Evolutionary conservation across 1,140 invertebrate genomes (phyloP).

Genomic region (Pectinophora gossypiella): DNA sequence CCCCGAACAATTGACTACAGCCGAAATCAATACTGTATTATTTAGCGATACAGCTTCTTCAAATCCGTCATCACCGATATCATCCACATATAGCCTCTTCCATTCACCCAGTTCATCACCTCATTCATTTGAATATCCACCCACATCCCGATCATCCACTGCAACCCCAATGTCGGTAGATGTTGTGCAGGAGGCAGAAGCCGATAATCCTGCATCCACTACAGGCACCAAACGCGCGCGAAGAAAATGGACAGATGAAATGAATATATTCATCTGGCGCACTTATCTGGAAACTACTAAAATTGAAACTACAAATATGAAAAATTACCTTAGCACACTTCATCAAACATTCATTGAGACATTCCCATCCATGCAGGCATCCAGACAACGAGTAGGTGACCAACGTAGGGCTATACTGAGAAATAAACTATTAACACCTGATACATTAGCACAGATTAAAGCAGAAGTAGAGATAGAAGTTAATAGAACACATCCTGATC

Average conservation of each 20-base stretch:
- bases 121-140: neutral
- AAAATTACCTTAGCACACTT: neutral
- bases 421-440: constrained; percentile 13
- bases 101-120: neutral
- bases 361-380: constrained; percentile 9
- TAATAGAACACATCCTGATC: neutral
- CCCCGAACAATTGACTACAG: constrained; percentile 6
- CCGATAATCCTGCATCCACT: constrained; percentile 8
- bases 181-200: constrained; percentile 6
- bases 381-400: neutral
- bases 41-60: neutral
- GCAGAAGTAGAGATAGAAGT: constrained; percentile 6
- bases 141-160: neutral
- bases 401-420: constrained; percentile 6
- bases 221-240: neutral
- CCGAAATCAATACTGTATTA: too few relatives aligned
- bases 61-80: neutral
- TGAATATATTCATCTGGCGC: constrained; percentile 12
- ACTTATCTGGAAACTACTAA: constrained; percentile 2
- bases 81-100: neutral
- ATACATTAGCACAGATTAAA: constrained; percentile 12
- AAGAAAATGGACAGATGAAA: constrained; percentile 9
- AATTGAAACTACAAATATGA: neutral
- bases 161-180: neutral
- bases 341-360: constrained; percentile 13